A percentile compares a stretch with the other conserved stretches of the same genome.
Conservation (phyloP, 2,797 vertebrate species). For the Phoxinus dragarum region DNA sequence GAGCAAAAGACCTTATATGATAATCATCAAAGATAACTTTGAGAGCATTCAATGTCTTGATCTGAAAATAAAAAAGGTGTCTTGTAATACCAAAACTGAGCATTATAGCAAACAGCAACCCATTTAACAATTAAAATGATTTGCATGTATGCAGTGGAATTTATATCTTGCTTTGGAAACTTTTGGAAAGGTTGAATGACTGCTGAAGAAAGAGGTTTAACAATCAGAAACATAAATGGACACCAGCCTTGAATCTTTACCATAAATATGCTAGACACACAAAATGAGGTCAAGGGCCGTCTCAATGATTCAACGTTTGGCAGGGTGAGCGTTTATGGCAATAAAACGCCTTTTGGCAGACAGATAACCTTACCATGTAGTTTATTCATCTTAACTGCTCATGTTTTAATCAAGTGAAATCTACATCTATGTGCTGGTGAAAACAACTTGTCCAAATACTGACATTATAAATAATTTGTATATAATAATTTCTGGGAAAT, state of each 20-base stretch:
- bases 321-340: slow-evolving; percentile 9
- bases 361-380: background rate
- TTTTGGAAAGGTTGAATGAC: background rate
- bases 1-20: background rate
- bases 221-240: background rate
- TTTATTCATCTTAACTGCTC: slow-evolving; percentile 7
- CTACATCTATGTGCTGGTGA: slow-evolving; percentile 2
- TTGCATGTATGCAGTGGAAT: background rate
- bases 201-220: background rate
- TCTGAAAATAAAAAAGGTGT: background rate
- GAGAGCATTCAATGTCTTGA: background rate
- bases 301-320: slow-evolving; percentile 2
- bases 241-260: slow-evolving; percentile 17
- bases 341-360: slow-evolving; percentile 11
- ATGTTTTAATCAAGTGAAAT: slow-evolving; percentile 7
- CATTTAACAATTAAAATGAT: background rate
- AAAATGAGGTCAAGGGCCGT: background rate
- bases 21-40: slow-evolving; percentile 14
- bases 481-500: background rate
- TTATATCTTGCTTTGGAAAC: background rate
- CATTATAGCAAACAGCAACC: background rate
- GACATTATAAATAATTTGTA: slow-evolving; percentile 25
- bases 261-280: background rate
- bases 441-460: slow-evolving; percentile 31
- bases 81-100: background rate